phyloP scores from a whole-genome alignment of 1,140 invertebrate genomes.

The Orius laevigatus region DNA sequence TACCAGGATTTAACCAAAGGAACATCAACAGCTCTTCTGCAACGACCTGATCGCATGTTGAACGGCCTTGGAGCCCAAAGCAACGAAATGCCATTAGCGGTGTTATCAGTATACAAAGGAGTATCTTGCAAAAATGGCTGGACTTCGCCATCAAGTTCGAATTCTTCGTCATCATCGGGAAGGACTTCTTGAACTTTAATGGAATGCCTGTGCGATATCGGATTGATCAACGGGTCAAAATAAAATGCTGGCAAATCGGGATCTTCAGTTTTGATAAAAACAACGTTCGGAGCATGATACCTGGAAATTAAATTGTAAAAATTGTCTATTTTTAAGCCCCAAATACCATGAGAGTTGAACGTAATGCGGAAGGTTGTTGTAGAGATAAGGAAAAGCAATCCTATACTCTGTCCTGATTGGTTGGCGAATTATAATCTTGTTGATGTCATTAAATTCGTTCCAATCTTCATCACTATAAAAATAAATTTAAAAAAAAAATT shows the following conservation, averaged over 20 bases:
- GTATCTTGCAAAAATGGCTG: conserved; percentile 87
- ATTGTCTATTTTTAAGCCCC: not conserved
- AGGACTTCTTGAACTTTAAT: conserved; percentile 63
- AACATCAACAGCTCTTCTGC: conserved; percentile 84
- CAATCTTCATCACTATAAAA: conserved; percentile 89
- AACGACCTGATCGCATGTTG: conserved; percentile 59
- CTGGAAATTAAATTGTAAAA: conserved; percentile 35
- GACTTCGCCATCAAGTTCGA: conserved; percentile 75
- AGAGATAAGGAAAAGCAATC: conserved; percentile 98
- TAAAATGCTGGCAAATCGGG: conserved; percentile 99
- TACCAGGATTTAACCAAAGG: conserved; percentile 97
- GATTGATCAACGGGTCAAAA: conserved; percentile 98
- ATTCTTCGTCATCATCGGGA: conserved; percentile 91
- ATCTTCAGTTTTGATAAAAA: conserved; percentile 99
- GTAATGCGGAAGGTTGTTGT: conserved; percentile 96
- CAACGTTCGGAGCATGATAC: conserved; percentile 98
- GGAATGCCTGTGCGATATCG: conserved; percentile 89
- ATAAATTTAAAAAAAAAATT: not conserved
- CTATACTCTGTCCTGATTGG: conserved; percentile 97
- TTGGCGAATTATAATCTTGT: conserved; percentile 98
- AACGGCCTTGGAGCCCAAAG: conserved; percentile 97
- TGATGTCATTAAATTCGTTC: conserved; percentile 99
- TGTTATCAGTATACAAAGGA: conserved; percentile 95
- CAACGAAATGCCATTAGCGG: conserved; percentile 96
- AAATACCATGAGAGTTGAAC: conserved; percentile 86